These are phyloP conservation scores for Sebastes wilsoni DNA, from an alignment of 2,797 vertebrate genomes.

Conservation along the genomic window DNA sequence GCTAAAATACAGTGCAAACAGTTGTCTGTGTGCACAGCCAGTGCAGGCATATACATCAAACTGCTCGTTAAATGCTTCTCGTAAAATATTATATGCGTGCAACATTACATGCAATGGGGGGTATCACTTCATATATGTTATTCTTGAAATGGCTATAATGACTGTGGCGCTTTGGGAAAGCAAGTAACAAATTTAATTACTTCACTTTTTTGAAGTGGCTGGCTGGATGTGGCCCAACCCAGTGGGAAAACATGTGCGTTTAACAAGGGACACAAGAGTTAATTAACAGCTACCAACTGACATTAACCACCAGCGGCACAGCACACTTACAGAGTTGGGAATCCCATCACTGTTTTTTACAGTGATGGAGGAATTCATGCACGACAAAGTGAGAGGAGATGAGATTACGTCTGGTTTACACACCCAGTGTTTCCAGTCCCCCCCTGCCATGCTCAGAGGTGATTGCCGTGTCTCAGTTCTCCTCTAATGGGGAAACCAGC, in stretches of 20 bases:
- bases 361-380: conserved; percentile 33
- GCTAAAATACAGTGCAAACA: neutral
- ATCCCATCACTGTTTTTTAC: conserved; percentile 32
- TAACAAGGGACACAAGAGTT: conserved; percentile 26
- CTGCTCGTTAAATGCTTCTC: neutral
- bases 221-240: conserved; percentile 4
- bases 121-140: conserved; percentile 7
- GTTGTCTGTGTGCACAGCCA: neutral
- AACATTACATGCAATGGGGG: conserved; percentile 3
- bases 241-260: conserved; percentile 32
- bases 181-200: conserved; percentile 17
- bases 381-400: conserved; percentile 28
- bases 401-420: conserved; percentile 53
- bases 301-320: conserved; percentile 24
- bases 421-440: conserved; percentile 50
- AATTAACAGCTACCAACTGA: conserved; percentile 34
- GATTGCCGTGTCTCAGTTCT: conserved; percentile 38
- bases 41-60: conserved; percentile 1
- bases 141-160: conserved; percentile 23
- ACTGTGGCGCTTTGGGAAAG: conserved; percentile 18
- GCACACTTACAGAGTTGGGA: conserved; percentile 18
- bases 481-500: conserved; percentile 64
- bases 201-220: conserved; percentile 22
- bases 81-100: neutral
- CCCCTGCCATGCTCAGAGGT: neutral